These are phyloP conservation scores for Proales similis DNA, from an alignment of 1,140 invertebrate species.

Conservation along the genomic window DNA sequence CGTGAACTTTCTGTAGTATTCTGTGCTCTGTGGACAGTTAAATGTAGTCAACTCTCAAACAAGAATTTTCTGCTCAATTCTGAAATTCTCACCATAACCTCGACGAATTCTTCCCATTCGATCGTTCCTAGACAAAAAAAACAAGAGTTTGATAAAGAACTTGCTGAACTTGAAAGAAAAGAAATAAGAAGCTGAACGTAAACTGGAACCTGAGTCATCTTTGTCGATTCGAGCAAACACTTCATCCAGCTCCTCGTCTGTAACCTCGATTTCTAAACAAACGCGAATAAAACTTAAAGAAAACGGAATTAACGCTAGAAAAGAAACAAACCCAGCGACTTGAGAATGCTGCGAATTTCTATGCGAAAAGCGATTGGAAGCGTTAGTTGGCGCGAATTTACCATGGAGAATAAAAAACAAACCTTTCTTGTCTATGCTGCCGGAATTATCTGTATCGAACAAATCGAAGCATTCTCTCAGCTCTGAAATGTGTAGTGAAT, in stretches of 20 bases:
- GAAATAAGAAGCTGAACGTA: neutral
- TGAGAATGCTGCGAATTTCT: neutral
- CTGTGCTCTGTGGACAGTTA: conserved; percentile 1
- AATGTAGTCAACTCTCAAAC: neutral
- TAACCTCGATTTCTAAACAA: conserved; percentile 12
- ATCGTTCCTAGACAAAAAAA: too few species aligned
- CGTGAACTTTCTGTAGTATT: conserved; percentile 10
- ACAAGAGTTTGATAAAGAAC: neutral
- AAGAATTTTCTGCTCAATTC: neutral
- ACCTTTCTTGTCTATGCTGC: conserved; percentile 24
- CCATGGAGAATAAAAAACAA: neutral
- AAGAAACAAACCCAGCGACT: neutral
- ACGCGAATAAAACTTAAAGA: conserved; percentile 11
- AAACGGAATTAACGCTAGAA: too few species aligned
- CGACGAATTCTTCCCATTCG: conserved; percentile 37
- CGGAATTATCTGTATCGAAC: conserved; percentile 22
- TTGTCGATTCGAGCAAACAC: conserved; percentile 15
- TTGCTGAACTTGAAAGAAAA: neutral
- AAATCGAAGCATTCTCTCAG: conserved; percentile 19
- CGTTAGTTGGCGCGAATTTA: neutral
- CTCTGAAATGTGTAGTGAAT: too few species aligned
- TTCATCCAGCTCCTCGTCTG: conserved; percentile 7
- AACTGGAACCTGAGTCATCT: conserved; percentile 28
- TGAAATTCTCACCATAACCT: conserved; percentile 2
- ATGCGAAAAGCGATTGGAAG: too few species aligned